Conservation (phyloP, 2,888 invertebrate species). For the Ptychoptera contaminata region DNA sequence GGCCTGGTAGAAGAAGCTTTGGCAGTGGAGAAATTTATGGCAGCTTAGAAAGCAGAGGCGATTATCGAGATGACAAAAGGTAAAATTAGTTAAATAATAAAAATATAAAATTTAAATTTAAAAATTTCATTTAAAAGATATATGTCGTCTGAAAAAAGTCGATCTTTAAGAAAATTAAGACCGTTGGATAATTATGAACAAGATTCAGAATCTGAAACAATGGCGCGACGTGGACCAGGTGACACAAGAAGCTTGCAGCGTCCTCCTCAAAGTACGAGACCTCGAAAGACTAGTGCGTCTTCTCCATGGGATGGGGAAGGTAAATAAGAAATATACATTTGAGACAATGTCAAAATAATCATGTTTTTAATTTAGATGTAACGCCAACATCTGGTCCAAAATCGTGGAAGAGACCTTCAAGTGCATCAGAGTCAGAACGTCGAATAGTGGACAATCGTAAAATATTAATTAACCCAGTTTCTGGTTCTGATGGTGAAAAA, state of each 20-base stretch:
- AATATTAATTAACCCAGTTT: slow-evolving; percentile 22
- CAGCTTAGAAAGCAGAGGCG: slow-evolving; percentile 29
- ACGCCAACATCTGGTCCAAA: slow-evolving; percentile 18
- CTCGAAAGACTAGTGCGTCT: slow-evolving; percentile 30
- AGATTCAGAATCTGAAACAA: slow-evolving; percentile 33
- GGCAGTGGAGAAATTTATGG: slow-evolving; percentile 31
- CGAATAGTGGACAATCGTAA: slow-evolving; percentile 23
- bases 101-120: background rate
- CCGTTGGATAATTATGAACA: slow-evolving; percentile 36
- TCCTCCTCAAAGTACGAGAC: slow-evolving; percentile 15
- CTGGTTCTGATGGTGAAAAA: slow-evolving; percentile 39
- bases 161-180: slow-evolving; percentile 23
- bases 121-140: slow-evolving; percentile 15
- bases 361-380: slow-evolving; percentile 2
- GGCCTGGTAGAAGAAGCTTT: slow-evolving; percentile 24
- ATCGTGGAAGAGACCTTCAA: slow-evolving; percentile 39
- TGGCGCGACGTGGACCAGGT: slow-evolving; percentile 15
- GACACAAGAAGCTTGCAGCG: slow-evolving; percentile 26
- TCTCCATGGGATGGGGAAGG: slow-evolving; percentile 41
- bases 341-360: background rate
- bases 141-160: slow-evolving; percentile 23
- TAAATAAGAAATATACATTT: slow-evolving; percentile 9
- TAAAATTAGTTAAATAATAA: background rate
- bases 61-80: slow-evolving; percentile 22
- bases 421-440: slow-evolving; percentile 36